Conservation (phyloP, 2,888 invertebrate genomes). For the Hirtodrosophila confusa region DNA sequence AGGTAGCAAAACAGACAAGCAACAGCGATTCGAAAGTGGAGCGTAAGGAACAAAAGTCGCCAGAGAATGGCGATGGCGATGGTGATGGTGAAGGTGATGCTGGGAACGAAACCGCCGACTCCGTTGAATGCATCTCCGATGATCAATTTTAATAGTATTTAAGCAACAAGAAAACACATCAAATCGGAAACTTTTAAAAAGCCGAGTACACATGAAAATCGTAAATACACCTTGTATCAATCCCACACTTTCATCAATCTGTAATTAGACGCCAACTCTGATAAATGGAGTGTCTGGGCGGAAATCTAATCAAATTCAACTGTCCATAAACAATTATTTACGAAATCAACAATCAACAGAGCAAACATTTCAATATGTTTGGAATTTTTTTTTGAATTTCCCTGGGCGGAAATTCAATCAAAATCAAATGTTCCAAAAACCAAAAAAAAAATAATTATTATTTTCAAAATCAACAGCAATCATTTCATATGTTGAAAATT, state of each 20-base stretch:
- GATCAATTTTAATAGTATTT: constrained; percentile 29
- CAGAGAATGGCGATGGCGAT: constrained; percentile 29
- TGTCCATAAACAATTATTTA: no score
- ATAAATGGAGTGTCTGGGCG: no score
- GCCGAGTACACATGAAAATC: neutral
- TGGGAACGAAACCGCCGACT: constrained; percentile 21
- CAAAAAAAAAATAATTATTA: no score
- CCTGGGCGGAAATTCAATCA: neutral
- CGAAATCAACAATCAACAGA: no score
- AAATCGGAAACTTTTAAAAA: constrained; percentile 11
- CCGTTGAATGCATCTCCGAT: constrained; percentile 48
- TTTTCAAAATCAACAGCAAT: neutral
- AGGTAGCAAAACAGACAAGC: constrained; percentile 8
- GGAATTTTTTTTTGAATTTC: no score
- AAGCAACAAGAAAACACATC: constrained; percentile 20
- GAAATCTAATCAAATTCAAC: no score
- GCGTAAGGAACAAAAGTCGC: constrained; percentile 19
- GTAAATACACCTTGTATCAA: no score
- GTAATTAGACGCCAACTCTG: no score
- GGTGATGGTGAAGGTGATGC: constrained; percentile 21
- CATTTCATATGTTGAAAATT: no score
- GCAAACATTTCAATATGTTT: no score
- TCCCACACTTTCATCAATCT: no score
- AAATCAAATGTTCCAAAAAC: neutral
- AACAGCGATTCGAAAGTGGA: constrained; percentile 11